Evolutionary conservation across 1,140 invertebrate species (phyloP), one percentile per base, ranked within the genome.

Genomic region (Battus philenor): DNA sequence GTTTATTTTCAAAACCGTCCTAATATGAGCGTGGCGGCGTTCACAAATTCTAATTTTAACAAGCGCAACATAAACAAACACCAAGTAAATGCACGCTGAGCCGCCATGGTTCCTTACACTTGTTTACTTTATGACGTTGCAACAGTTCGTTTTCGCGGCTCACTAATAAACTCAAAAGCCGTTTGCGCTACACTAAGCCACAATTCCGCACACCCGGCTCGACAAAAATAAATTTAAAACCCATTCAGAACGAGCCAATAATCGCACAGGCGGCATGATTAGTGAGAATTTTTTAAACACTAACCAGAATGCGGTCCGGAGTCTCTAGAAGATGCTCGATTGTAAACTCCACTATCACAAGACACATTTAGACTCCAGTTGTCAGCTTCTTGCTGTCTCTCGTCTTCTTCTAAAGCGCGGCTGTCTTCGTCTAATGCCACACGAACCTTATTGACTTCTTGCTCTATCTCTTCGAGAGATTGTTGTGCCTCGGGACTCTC

Each of bases 261-360:
- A 44, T 38, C 32, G 30, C 49, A 49, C 49, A 12, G 47, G 31
- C 27, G 29, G 34, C 34, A 16, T 58, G 47, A 54, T 51, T 51
- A 54, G 52, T 34, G 47, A 56, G 12, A 52, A 32, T 47, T 41
- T 26, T 38, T 41, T 27, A 49, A 60, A 53, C 47, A 67, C 77
- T 75, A 44, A 85, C 86, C 82, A 44, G 86, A 87, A 60, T 86
- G 81, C 12, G 86, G 86, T 15, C 83, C 86, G 13, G 86, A 87
- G 54, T 87, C 86, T 43, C 88, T 86, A 13, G 88, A 89, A 36
- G 88, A 89, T 49, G 88, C 88, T 43, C 88, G 87, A 48, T 87
- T 87, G 62, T 86, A 88, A 22, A 87, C 82, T 41, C 86, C 86
- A 55, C 87, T 88, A 54, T 89, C 88, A 55, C 77, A 86, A 12